Conservation (phyloP, 2,888 invertebrate genomes). For the Chamaedrilus cognettii region DNA sequence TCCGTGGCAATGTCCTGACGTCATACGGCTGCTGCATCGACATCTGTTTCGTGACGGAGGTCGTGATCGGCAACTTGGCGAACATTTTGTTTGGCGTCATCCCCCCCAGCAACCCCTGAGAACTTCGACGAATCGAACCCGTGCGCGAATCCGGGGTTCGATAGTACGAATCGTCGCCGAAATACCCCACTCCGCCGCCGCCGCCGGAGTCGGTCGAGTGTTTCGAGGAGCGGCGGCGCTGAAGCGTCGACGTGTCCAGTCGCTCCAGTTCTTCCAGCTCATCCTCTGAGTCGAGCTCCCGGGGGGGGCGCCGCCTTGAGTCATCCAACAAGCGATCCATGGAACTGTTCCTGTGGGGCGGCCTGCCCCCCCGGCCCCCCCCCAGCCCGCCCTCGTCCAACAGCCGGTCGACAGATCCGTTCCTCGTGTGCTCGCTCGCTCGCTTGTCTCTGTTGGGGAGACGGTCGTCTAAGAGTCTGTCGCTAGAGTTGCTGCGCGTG, state of each 20-base stretch:
- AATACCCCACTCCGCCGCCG: too few relatives aligned
- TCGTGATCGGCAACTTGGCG: conserved; percentile 15
- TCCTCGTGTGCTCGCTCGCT: background rate
- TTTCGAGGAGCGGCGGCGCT: background rate
- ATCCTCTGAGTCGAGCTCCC: background rate
- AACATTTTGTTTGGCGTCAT: conserved; percentile 13
- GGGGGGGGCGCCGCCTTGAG: too few relatives aligned
- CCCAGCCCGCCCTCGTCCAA: too few relatives aligned
- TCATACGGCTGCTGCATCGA: conserved; percentile 11
- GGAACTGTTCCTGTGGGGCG: conserved; percentile 1
- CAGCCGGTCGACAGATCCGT: background rate
- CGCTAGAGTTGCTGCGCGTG: background rate
- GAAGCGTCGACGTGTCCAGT: too few relatives aligned
- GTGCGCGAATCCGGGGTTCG: background rate
- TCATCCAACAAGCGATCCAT: conserved; percentile 1
- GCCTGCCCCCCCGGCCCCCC: too few relatives aligned
- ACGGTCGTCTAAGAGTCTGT: background rate
- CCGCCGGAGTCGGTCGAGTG: background rate
- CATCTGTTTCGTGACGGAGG: conserved; percentile 5
- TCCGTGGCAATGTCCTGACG: conserved; percentile 4
- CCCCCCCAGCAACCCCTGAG: background rate
- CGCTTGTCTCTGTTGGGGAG: background rate
- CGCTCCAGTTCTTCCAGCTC: background rate
- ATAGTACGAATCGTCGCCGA: too few relatives aligned
- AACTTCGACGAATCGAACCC: background rate